Base-by-base conservation (phyloP, 2,888 invertebrate species). In the Volucella bombylans region DNA sequence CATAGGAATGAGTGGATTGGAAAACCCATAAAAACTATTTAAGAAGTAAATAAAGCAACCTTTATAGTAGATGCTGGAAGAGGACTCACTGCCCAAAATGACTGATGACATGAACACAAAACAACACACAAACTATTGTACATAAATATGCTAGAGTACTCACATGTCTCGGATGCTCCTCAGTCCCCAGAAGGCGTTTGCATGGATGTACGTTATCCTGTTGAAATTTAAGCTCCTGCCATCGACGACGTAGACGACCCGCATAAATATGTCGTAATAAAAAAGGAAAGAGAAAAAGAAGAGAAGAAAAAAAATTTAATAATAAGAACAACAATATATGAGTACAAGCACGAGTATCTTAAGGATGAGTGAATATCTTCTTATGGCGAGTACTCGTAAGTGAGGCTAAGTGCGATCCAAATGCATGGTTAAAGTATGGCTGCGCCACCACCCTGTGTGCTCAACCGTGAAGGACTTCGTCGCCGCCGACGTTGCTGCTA, bases 141-240 rank as follows among this genome's bases (percentile, higher is more conserved):
- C 10, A 50, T n/a, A 65, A 10, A 57, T 4, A 47, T 31, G 6
- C 31, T 31, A 6, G 61, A 39, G 87, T 90, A 92, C 93, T 93
- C 90, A 94, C 94, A 94, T 90, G 88, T 93, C 93, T 73, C 89
- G 87, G 18, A 94, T 90, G 59, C 91, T 88, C 11, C 86, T 87
- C 54, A 93, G 88, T 87, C 91, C 91, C 71, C 87, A 89, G 88
- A 94, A 93, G 39, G 93, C 92, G 52, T 89, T 88, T 64, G 91
- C 88, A 80, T 92, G 91, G 71, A 94, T 92, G 61, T 89, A 89
- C 23, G 88, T 87, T 76, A 93, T 92, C 54, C 88, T 88, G 89
- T 94, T 94, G 82, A 89, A 88, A 83, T 89, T 89, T 38, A 91
- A 87, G 87, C 90, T 90, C 55, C 91, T 91, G 86, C 41, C 78